Percentiles rank a stretch among this genome's conserved stretches.
phyloP scores from a whole-genome alignment of 2,888 invertebrate genomes.

The Helleia helle region DNA sequence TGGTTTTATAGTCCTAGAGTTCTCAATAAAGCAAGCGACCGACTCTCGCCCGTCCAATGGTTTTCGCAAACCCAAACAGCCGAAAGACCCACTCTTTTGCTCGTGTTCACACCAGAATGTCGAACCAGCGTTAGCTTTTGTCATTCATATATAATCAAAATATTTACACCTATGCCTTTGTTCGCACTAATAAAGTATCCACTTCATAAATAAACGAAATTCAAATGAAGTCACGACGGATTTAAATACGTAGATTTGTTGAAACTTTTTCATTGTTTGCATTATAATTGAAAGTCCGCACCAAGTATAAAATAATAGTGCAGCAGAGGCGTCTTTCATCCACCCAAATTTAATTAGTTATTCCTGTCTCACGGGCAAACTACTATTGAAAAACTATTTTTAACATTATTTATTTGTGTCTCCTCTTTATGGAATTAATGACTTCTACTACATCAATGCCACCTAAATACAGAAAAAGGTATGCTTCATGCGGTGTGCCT shows the following conservation, averaged over 20 bases:
- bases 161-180: not conserved
- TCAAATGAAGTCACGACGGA: slow-evolving; percentile 5
- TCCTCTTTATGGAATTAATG: slow-evolving; percentile 4
- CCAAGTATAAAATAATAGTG: slow-evolving; percentile 13
- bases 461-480: no score
- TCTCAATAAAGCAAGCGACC: no score
- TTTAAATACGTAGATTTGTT: slow-evolving; percentile 8
- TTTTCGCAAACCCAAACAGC: no score
- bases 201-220: no score
- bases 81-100: no score
- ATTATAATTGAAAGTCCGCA: slow-evolving; percentile 13
- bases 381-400: slow-evolving; percentile 11
- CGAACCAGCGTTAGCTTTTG: no score
- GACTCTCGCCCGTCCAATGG: no score
- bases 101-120: no score
- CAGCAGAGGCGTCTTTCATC: slow-evolving; percentile 10
- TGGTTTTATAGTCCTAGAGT: no score
- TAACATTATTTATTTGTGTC: slow-evolving; percentile 14
- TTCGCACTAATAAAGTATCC: no score
- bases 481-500: no score
- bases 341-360: slow-evolving; percentile 10
- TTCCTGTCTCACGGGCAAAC: slow-evolving; percentile 4
- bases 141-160: not conserved
- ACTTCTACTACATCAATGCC: no score
- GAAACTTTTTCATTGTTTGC: slow-evolving; percentile 14